Evolutionary conservation across 2,888 invertebrate genomes (phyloP).

Genomic region (Ochlodes sylvanus): DNA sequence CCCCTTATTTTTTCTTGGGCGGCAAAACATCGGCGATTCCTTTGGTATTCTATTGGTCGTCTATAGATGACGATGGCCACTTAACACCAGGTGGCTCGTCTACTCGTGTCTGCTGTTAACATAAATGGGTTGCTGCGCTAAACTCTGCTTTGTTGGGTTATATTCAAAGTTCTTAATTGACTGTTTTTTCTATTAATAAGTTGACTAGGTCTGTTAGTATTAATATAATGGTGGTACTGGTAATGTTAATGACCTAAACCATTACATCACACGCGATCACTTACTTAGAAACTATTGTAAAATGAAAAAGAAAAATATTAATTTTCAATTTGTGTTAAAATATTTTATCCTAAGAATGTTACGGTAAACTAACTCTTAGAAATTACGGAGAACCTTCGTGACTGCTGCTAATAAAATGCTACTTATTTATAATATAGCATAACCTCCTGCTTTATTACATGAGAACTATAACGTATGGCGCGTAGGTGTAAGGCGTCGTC

Average conservation of each 20-base stretch:
- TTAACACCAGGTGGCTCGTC: no score
- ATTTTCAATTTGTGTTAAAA: background rate
- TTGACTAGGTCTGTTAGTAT: no score
- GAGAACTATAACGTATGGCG: background rate
- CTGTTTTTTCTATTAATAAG: no score
- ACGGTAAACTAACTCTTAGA: background rate
- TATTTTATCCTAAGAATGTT: background rate
- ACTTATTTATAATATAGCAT: background rate
- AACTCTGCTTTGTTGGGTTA: no score
- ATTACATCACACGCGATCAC: background rate
- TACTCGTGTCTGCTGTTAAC: no score
- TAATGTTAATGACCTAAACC: background rate
- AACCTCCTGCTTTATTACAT: background rate
- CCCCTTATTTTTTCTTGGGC: no score
- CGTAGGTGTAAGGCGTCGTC: background rate
- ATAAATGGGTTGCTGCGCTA: no score
- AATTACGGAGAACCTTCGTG: background rate
- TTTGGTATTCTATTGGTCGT: no score
- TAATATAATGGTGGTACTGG: no score
- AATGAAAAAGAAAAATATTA: background rate
- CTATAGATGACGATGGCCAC: no score
- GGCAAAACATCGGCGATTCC: no score
- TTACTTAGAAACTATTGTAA: constrained; percentile 1
- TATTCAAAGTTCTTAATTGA: no score
- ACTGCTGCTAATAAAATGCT: background rate